Percentiles rank a stretch among this genome's conserved stretches.
Evolutionary conservation across 2,113 vertebrate genomes (phyloP).

Genomic region (Blennius ocellaris): DNA sequence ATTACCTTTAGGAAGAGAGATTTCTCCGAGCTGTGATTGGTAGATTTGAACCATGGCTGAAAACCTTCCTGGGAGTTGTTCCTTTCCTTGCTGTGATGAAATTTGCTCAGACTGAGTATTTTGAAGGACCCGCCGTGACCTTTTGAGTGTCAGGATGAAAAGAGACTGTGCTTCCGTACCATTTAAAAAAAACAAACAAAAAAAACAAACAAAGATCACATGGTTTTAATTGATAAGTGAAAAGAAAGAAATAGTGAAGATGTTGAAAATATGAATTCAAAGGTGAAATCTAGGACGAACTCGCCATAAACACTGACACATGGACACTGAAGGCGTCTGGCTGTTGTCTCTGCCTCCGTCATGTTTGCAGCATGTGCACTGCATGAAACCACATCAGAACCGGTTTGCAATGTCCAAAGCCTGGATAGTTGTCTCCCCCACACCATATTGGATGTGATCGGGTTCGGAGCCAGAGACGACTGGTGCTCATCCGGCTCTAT

Average conservation of each 20-base stretch:
- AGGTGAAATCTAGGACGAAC: slow-evolving; percentile 1
- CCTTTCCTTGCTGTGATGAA: slow-evolving; percentile 65
- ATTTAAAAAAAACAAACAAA: slow-evolving; percentile 86
- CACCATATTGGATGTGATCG: slow-evolving; percentile 52
- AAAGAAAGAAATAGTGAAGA: too few species aligned
- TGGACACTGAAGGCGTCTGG: slow-evolving; percentile 29
- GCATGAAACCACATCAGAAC: slow-evolving; percentile 32
- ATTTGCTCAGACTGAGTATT: slow-evolving; percentile 38
- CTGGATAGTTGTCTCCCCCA: slow-evolving; percentile 6
- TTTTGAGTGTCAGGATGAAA: slow-evolving; percentile 87
- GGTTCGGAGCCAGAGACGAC: slow-evolving; percentile 41
- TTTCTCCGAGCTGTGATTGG: slow-evolving; percentile 60
- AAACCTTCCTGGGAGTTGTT: slow-evolving; percentile 45
- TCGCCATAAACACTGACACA: slow-evolving; percentile 13
- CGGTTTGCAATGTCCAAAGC: slow-evolving; percentile 36
- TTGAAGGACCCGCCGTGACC: slow-evolving; percentile 75
- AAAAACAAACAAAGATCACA: slow-evolving; percentile 77
- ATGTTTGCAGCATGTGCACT: slow-evolving; percentile 32
- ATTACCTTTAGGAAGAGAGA: slow-evolving; percentile 65
- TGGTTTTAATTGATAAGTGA: slow-evolving; percentile 82
- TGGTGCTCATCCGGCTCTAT: slow-evolving; percentile 61
- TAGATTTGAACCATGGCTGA: slow-evolving; percentile 58
- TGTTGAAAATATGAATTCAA: not conserved
- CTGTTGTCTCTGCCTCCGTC: slow-evolving; percentile 43
- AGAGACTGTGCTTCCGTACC: slow-evolving; percentile 89